phyloP scores from a whole-genome alignment of 37 sponge, comb jelly and placozoan species.

The Hormiphora californensis region DNA sequence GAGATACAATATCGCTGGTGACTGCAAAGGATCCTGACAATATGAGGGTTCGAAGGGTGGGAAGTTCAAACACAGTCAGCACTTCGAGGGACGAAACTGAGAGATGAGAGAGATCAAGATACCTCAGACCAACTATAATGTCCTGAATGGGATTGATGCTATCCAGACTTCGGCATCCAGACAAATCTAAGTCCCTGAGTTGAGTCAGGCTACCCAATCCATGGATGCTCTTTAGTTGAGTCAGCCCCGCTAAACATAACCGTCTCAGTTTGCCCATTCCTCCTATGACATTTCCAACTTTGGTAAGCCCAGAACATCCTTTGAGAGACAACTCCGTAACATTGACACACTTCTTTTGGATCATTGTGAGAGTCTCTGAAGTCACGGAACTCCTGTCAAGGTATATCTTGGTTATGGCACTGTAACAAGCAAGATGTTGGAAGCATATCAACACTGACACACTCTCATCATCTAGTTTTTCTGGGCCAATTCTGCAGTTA shows the following conservation, averaged over 20 bases:
- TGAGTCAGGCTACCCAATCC: neutral
- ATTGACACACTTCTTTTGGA: no score
- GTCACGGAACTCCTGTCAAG: no score
- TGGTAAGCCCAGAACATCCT: neutral
- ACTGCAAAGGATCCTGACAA: neutral
- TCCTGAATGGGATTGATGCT: constrained; percentile 11
- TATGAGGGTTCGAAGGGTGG: neutral
- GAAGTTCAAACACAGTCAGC: constrained; percentile 8
- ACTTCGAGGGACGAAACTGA: constrained; percentile 35
- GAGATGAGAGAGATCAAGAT: neutral
- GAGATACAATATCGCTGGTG: neutral
- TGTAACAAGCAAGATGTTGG: no score
- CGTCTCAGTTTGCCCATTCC: neutral
- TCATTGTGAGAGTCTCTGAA: no score
- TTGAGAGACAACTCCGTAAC: no score
- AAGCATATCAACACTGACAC: no score
- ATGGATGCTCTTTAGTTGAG: neutral
- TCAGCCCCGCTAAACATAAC: neutral
- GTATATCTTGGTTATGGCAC: no score
- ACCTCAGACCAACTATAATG: neutral
- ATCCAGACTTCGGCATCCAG: neutral
- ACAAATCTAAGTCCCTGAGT: neutral
- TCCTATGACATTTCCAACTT: neutral
- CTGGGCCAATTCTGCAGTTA: no score
- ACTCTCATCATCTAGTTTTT: no score